Evolutionary conservation across 35 echinoderm and acorn worm species (phyloP).

Genomic region (Heliocidaris tuberculata): DNA sequence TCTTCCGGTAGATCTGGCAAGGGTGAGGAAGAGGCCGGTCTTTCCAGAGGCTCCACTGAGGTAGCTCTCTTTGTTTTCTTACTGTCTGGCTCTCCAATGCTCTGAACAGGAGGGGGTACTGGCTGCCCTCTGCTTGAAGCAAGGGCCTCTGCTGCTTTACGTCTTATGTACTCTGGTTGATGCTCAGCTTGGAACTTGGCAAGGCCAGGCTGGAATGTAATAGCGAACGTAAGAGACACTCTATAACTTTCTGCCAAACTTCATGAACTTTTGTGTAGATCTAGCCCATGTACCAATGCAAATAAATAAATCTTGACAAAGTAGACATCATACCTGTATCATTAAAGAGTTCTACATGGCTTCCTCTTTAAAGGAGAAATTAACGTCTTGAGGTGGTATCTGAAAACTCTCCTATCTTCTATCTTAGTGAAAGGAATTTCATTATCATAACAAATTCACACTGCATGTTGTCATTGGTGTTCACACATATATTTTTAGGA

Average conservation of each 20-base stretch:
- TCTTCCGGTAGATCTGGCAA: slow-evolving; percentile 85
- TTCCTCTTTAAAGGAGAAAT: too few relatives aligned
- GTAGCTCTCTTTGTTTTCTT: slow-evolving; percentile 79
- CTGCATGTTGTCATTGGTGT: too few relatives aligned
- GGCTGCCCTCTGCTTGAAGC: slow-evolving; percentile 48
- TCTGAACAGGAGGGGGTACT: neutral
- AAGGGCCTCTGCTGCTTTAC: slow-evolving; percentile 85
- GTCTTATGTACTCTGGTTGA: slow-evolving; percentile 90
- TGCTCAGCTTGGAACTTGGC: slow-evolving; percentile 85
- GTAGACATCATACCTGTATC: too few relatives aligned
- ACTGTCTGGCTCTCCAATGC: slow-evolving; percentile 68
- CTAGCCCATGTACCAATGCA: too few relatives aligned
- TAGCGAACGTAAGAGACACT: neutral
- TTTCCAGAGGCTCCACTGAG: slow-evolving; percentile 91
- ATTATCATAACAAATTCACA: too few relatives aligned
- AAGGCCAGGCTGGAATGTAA: slow-evolving; percentile 73
- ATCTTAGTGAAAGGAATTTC: too few relatives aligned
- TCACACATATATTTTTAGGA: too few relatives aligned
- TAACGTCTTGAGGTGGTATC: too few relatives aligned
- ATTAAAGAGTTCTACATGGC: too few relatives aligned
- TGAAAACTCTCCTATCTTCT: too few relatives aligned
- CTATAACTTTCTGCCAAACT: neutral
- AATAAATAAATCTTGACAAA: too few relatives aligned
- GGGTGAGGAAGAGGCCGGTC: slow-evolving; percentile 71
- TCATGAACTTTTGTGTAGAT: too few relatives aligned